Percentiles rank a stretch among this genome's conserved stretches.
phyloP scores from a whole-genome alignment of 2,113 vertebrate genomes.

The Strigops habroptila region DNA sequence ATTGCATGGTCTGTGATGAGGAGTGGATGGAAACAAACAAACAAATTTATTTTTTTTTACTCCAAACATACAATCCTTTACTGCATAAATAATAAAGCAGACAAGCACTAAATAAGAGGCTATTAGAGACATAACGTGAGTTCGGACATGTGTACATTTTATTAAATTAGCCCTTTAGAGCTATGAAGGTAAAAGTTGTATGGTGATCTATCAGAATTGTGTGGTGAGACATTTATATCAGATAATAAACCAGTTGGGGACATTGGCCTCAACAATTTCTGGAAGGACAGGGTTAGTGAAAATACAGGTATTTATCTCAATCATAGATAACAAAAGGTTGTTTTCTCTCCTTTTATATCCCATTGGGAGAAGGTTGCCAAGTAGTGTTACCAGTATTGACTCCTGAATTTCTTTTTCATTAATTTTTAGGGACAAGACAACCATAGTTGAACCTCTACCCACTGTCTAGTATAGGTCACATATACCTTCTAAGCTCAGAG shows the following conservation, averaged over 20 bases:
- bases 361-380: neutral
- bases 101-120: neutral
- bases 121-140: neutral
- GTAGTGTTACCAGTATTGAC: neutral
- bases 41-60: neutral
- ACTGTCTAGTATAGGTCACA: neutral
- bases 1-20: neutral
- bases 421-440: neutral
- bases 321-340: neutral
- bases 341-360: neutral
- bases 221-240: neutral
- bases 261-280: neutral
- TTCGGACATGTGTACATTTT: neutral
- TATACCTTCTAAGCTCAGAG: neutral
- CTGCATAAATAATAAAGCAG: constrained; percentile 18
- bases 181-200: neutral
- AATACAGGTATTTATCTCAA: neutral
- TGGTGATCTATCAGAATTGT: neutral
- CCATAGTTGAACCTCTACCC: neutral
- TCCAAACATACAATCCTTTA: neutral
- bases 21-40: neutral
- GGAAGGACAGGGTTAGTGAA: neutral
- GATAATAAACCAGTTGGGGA: neutral
- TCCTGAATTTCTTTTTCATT: neutral
- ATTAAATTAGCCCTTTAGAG: neutral